Percentiles rank a stretch among this genome's conserved stretches.
phyloP scores from a whole-genome alignment of 1,140 invertebrate species.

The Asbolus verrucosus region DNA sequence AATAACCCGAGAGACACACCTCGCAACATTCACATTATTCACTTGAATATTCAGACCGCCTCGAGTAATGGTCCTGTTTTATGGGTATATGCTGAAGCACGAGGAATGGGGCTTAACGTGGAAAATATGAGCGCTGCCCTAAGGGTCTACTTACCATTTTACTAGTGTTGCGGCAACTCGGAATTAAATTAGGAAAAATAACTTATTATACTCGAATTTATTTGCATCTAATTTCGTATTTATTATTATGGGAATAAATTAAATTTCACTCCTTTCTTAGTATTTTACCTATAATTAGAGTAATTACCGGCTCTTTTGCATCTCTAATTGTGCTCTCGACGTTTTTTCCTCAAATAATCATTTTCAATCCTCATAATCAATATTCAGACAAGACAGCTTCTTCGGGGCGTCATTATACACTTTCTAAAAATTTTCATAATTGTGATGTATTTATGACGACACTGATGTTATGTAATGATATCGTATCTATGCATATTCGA shows the following conservation, averaged over 20 bases:
- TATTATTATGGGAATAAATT: conserved; percentile 39
- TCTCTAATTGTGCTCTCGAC: conserved; percentile 19
- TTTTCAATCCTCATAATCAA: conserved; percentile 21
- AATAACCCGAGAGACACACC: conserved; percentile 2
- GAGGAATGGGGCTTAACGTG: conserved; percentile 30
- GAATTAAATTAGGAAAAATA: conserved; percentile 39
- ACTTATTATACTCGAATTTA: conserved; percentile 34
- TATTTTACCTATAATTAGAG: conserved; percentile 29
- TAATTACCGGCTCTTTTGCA: conserved; percentile 33
- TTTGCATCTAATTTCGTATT: conserved; percentile 34
- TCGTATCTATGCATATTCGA: no score
- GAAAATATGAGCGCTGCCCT: conserved; percentile 10
- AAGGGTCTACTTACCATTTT: conserved; percentile 30
- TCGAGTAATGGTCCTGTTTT: conserved; percentile 29
- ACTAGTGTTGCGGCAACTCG: conserved; percentile 14
- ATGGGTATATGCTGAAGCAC: conserved; percentile 13
- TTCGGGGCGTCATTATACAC: neutral
- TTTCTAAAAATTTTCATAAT: conserved; percentile 35
- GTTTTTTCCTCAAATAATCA: conserved; percentile 6
- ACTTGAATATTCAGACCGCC: conserved; percentile 25
- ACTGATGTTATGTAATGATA: neutral
- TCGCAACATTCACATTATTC: conserved; percentile 16
- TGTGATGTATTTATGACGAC: neutral
- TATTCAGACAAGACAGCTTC: neutral
- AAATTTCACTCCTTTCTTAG: conserved; percentile 35